Percentiles rank a stretch among this genome's conserved stretches.
Evolutionary conservation across 2,113 vertebrate genomes (phyloP).

Genomic region (Heliornis fulica): DNA sequence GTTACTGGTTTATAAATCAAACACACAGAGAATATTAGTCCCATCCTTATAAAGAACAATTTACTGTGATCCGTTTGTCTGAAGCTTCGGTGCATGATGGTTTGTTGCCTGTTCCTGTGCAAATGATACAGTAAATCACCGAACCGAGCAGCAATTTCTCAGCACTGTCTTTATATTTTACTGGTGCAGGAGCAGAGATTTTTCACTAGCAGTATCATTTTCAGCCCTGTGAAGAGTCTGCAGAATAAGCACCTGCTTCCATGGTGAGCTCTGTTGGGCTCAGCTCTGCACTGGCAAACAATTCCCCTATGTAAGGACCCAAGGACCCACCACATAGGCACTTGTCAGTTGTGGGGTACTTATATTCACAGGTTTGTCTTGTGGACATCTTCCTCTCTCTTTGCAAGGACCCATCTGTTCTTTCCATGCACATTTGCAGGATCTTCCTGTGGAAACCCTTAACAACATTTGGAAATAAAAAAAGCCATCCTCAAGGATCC

Average conservation of each 20-base stretch:
- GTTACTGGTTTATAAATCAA: constrained; percentile 25
- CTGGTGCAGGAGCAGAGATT: neutral
- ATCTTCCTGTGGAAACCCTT: neutral
- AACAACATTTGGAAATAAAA: neutral
- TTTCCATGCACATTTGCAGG: neutral
- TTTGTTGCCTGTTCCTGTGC: constrained; percentile 18
- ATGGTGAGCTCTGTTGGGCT: neutral
- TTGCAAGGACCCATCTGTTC: neutral
- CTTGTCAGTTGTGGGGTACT: neutral
- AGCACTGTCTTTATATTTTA: constrained; percentile 32
- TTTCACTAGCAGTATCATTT: neutral
- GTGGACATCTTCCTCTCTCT: rapidly evolving
- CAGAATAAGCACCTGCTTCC: neutral
- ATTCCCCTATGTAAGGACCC: neutral
- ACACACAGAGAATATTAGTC: constrained; percentile 11
- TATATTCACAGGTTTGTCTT: neutral
- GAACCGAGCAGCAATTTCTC: neutral
- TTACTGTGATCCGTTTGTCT: constrained; percentile 49
- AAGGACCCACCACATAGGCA: rapidly evolving
- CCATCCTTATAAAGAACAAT: constrained; percentile 53
- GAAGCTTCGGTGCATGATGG: neutral
- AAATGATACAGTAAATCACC: constrained; percentile 58
- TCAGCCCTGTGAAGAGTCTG: neutral
- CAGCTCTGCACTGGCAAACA: neutral
- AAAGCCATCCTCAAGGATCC: neutral